Conservation (phyloP, 2,888 invertebrate genomes). For the Gastracanthus pulcherrimus region DNA sequence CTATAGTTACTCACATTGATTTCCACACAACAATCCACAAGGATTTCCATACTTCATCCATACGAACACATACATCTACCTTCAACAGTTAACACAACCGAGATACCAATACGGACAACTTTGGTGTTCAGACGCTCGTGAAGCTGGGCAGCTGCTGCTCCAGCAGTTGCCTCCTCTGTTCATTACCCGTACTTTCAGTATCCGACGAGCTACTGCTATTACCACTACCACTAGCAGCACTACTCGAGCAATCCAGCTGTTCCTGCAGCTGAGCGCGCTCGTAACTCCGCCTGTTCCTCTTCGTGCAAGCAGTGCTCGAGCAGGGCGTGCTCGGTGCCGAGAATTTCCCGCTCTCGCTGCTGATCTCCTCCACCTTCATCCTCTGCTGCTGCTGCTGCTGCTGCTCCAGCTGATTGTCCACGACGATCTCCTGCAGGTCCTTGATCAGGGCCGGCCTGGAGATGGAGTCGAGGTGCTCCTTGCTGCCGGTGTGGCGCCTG, state of each 20-base stretch:
- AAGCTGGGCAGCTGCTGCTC: neutral
- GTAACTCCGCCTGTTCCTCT: slow-evolving; percentile 68
- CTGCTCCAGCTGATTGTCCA: slow-evolving; percentile 25
- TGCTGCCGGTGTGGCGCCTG: slow-evolving; percentile 20
- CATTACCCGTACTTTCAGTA: no score
- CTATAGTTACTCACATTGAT: no score
- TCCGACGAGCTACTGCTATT: slow-evolving; percentile 61
- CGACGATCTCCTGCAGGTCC: slow-evolving; percentile 45
- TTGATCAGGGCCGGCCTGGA: neutral
- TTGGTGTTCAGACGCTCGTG: slow-evolving; percentile 5
- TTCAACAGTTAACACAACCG: no score
- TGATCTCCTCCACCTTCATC: neutral
- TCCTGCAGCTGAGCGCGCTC: slow-evolving; percentile 68
- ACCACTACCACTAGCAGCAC: slow-evolving; percentile 48
- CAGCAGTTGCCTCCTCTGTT: neutral
- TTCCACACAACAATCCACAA: no score
- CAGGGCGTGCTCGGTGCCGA: neutral
- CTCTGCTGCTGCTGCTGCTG: neutral
- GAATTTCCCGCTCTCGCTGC: no score
- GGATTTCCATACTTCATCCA: no score
- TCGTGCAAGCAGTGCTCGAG: no score
- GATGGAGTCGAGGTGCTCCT: neutral
- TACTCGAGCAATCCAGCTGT: slow-evolving; percentile 61
- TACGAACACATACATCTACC: no score
- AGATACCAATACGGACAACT: no score